A percentile compares a stretch with the other conserved stretches of the same genome.
phyloP scores from a whole-genome alignment of 2,888 invertebrate genomes.

The Bembecia ichneumoniformis region DNA sequence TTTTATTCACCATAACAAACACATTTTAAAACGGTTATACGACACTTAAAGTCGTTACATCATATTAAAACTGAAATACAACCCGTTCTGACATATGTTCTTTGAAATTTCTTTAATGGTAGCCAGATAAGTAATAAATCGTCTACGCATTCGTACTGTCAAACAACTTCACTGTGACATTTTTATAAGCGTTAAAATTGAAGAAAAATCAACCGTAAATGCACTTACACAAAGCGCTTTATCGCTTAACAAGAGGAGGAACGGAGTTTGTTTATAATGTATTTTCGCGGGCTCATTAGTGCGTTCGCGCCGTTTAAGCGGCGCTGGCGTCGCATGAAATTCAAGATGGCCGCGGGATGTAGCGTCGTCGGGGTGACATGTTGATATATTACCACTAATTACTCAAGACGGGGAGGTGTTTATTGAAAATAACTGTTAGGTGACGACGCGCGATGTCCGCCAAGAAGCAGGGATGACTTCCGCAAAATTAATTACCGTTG shows the following conservation, averaged over 20 bases:
- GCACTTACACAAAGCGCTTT: slow-evolving; percentile 1
- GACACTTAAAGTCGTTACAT: slow-evolving; percentile 28
- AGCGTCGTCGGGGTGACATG: slow-evolving; percentile 39
- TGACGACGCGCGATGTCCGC: slow-evolving; percentile 53
- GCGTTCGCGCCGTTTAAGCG: slow-evolving; percentile 19
- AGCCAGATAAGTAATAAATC: slow-evolving; percentile 25
- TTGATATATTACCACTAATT: slow-evolving; percentile 67
- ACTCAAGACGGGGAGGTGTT: slow-evolving; percentile 59
- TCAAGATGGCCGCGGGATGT: slow-evolving; percentile 25
- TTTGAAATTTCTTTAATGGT: slow-evolving; percentile 31
- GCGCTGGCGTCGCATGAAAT: slow-evolving; percentile 22
- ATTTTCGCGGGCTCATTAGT: slow-evolving; percentile 53
- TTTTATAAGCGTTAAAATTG: slow-evolving; percentile 3
- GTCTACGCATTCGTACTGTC: slow-evolving; percentile 18
- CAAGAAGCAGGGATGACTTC: slow-evolving; percentile 20
- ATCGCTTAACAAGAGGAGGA: slow-evolving; percentile 2
- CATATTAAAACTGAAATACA: slow-evolving; percentile 32
- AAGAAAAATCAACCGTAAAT: slow-evolving; percentile 14
- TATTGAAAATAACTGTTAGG: slow-evolving; percentile 61
- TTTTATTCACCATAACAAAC: slow-evolving; percentile 18
- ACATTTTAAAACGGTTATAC: slow-evolving; percentile 20
- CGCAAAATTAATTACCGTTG: slow-evolving; percentile 5
- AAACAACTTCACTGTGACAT: slow-evolving; percentile 10
- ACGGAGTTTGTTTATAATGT: slow-evolving; percentile 22
- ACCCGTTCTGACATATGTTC: slow-evolving; percentile 29